Percentiles rank a stretch among this genome's conserved stretches.
Conservation (phyloP, 2,888 invertebrate species). For the Alviniconcha strummeri region DNA sequence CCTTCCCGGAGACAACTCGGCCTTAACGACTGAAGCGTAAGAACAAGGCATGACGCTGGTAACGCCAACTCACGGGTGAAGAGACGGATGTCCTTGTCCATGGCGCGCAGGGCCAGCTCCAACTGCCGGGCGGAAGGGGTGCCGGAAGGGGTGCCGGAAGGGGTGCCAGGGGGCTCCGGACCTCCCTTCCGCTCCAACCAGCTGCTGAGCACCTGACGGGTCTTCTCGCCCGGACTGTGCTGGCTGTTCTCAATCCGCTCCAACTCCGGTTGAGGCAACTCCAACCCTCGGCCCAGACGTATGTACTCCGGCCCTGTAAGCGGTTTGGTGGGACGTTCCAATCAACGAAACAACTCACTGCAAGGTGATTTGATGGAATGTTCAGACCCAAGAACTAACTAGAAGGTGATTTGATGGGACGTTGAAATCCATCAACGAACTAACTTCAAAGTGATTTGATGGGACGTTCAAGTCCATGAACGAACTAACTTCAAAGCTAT, state of each 20-base stretch:
- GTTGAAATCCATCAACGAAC: neutral
- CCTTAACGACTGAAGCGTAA: too few species aligned
- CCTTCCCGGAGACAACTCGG: too few species aligned
- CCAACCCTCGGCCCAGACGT: conserved; percentile 17
- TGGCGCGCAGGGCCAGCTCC: neutral
- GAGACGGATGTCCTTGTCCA: conserved; percentile 30
- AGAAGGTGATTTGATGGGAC: neutral
- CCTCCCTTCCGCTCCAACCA: conserved; percentile 5
- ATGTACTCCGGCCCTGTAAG: conserved; percentile 13
- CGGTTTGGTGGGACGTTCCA: neutral
- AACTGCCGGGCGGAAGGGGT: neutral
- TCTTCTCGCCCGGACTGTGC: neutral
- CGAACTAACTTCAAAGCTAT: neutral
- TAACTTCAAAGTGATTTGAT: neutral
- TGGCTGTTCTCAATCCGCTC: neutral
- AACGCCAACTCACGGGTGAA: conserved; percentile 22
- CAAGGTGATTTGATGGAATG: neutral
- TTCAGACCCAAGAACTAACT: neutral
- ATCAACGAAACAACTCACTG: neutral
- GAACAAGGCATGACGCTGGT: too few species aligned
- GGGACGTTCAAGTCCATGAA: neutral
- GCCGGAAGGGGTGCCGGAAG: neutral
- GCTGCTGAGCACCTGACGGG: neutral
- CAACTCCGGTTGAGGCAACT: neutral
- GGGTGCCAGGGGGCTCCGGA: neutral